Percentiles rank a stretch among this genome's conserved stretches.
Evolutionary conservation across 2,888 invertebrate species (phyloP).

Genomic region (Papilio demoleus): DNA sequence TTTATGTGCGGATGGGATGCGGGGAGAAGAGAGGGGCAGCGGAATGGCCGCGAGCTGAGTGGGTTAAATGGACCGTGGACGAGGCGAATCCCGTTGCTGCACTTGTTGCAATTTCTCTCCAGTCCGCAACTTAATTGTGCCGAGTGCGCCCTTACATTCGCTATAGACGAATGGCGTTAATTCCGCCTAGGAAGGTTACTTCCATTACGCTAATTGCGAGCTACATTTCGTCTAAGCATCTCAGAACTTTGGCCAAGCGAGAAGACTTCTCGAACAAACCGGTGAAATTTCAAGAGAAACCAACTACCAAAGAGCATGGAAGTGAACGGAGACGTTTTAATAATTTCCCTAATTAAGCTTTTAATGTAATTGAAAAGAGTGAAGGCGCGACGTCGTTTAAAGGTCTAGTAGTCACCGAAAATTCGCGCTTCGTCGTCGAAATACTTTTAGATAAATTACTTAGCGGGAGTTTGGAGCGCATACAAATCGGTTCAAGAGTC

Average conservation of each 20-base stretch:
- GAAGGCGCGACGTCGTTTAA: slow-evolving; percentile 73
- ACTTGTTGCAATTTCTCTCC: slow-evolving; percentile 80
- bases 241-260: slow-evolving; percentile 71
- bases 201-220: slow-evolving; percentile 82
- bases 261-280: slow-evolving; percentile 73
- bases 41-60: slow-evolving; percentile 66
- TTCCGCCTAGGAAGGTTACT: slow-evolving; percentile 72
- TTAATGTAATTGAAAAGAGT: slow-evolving; percentile 81
- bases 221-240: slow-evolving; percentile 80
- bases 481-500: slow-evolving; percentile 76
- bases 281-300: slow-evolving; percentile 70
- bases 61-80: slow-evolving; percentile 78
- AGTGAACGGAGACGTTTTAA: slow-evolving; percentile 72
- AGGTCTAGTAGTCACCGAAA: slow-evolving; percentile 52
- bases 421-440: slow-evolving; percentile 64
- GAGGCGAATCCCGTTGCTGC: slow-evolving; percentile 71
- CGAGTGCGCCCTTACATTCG: slow-evolving; percentile 70
- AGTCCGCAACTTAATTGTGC: slow-evolving; percentile 74
- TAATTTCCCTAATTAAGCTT: slow-evolving; percentile 82
- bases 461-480: slow-evolving; percentile 71
- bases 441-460: slow-evolving; percentile 80
- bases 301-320: slow-evolving; percentile 74
- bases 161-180: slow-evolving; percentile 77
- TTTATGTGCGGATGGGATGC: slow-evolving; percentile 50
- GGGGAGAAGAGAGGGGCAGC: slow-evolving; percentile 53